These are phyloP conservation scores for Ceyx melanurus DNA, from an alignment of 2,113 vertebrate genomes.

Conservation along the genomic window DNA sequence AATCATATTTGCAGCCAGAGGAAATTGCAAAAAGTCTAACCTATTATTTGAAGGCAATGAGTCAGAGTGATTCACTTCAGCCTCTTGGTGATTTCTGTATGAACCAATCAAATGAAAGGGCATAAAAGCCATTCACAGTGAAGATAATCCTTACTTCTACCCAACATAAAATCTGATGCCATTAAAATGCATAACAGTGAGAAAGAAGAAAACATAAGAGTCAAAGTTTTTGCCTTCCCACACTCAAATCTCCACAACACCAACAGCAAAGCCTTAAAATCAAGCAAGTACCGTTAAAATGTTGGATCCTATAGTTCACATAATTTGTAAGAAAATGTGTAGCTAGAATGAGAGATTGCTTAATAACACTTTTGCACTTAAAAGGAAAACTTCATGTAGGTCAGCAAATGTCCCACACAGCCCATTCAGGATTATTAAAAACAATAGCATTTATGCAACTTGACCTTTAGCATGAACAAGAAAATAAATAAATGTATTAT, in stretches of 20 bases:
- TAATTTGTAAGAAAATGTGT: not conserved
- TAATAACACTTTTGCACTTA: not conserved
- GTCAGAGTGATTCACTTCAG: conserved; percentile 64
- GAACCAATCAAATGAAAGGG: conserved; percentile 69
- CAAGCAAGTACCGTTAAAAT: not conserved
- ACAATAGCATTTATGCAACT: not conserved
- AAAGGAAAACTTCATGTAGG: not conserved
- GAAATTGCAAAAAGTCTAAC: conserved; percentile 37
- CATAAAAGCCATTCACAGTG: conserved; percentile 38
- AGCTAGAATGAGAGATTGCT: not conserved
- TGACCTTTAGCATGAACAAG: not conserved
- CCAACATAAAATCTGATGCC: conserved; percentile 17
- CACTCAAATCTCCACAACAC: not conserved
- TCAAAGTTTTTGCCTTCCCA: not conserved
- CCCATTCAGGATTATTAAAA: not conserved
- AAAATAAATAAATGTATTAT: not conserved
- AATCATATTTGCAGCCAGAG: conserved; percentile 14
- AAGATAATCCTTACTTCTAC: conserved; percentile 11
- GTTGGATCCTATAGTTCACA: not conserved
- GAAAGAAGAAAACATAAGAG: not conserved
- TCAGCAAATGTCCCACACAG: not conserved
- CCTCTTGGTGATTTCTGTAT: conserved; percentile 19
- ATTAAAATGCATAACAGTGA: not conserved
- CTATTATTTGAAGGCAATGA: conserved; percentile 61
- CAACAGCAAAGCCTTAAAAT: not conserved